A percentile compares a stretch with the other conserved stretches of the same genome.
Conservation (phyloP, 2,797 vertebrate genomes). For the Dryobates pubescens region DNA sequence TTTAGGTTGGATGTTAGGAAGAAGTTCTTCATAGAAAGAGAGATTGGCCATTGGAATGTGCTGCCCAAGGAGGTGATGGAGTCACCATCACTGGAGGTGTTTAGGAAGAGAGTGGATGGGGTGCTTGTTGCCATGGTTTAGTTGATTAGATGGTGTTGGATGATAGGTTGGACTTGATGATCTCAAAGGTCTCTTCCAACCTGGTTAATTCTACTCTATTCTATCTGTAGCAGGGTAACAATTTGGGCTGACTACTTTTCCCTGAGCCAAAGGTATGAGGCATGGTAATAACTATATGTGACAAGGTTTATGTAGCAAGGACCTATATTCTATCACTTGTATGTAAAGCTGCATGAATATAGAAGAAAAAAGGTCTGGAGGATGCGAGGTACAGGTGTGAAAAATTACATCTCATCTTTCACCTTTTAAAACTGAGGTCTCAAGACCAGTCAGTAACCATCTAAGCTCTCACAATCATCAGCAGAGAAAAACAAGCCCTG, state of each 20-base stretch:
- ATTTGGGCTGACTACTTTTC: neutral
- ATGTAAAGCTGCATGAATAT: neutral
- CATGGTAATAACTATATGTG: fast-evolving
- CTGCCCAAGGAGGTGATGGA: no score
- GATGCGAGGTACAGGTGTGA: neutral
- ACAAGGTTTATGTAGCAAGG: neutral
- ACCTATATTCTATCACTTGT: neutral
- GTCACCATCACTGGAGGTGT: no score
- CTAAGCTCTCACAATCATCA: neutral
- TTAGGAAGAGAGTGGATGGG: no score
- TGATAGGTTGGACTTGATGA: no score
- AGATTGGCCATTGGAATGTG: no score
- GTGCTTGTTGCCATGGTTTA: no score
- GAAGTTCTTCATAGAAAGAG: no score
- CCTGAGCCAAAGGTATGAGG: neutral
- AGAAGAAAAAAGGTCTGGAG: neutral
- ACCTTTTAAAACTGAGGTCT: neutral
- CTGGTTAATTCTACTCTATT: no score
- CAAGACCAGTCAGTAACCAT: neutral
- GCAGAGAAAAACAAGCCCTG: neutral
- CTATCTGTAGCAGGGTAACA: no score
- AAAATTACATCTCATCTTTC: neutral
- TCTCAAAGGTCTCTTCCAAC: no score
- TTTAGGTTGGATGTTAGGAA: no score
- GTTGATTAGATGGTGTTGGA: no score